A percentile compares a stretch with the other conserved stretches of the same genome.
These are phyloP conservation scores for Troides oblongomaculatus DNA, from an alignment of 2,888 invertebrate genomes.

Conservation along the genomic window DNA sequence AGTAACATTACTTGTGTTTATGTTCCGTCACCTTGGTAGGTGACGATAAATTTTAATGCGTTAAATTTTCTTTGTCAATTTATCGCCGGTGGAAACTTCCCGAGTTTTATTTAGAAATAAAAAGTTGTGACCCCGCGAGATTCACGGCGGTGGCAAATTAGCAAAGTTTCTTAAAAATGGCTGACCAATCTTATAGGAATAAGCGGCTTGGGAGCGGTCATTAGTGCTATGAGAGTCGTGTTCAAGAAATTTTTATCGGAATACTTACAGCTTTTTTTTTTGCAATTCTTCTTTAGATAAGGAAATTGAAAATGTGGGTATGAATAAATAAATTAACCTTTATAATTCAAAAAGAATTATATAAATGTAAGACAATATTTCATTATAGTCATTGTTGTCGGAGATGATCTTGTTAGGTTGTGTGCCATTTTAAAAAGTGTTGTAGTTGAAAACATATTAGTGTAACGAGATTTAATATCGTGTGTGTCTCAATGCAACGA, in stretches of 20 bases:
- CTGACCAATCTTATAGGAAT: slow-evolving; percentile 37
- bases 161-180: slow-evolving; percentile 41
- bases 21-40: not conserved
- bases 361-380: no score
- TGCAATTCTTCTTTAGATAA: not conserved
- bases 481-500: no score
- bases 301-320: not conserved
- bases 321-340: no score
- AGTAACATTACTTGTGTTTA: not conserved
- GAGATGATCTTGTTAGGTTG: no score
- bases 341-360: no score
- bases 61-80: slow-evolving; percentile 20
- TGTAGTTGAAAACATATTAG: no score
- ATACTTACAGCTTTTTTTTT: not conserved
- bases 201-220: slow-evolving; percentile 38
- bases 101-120: slow-evolving; percentile 38
- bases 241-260: slow-evolving; percentile 19
- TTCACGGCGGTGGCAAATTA: slow-evolving; percentile 37
- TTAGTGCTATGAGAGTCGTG: slow-evolving; percentile 37
- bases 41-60: slow-evolving; percentile 17
- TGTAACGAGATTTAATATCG: no score
- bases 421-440: no score
- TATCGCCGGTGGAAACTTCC: slow-evolving; percentile 14
- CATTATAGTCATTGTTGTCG: no score
- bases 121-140: slow-evolving; percentile 38